These are phyloP conservation scores for Silurus meridionalis DNA, from an alignment of 2,113 vertebrate genomes.

Conservation along the genomic window DNA sequence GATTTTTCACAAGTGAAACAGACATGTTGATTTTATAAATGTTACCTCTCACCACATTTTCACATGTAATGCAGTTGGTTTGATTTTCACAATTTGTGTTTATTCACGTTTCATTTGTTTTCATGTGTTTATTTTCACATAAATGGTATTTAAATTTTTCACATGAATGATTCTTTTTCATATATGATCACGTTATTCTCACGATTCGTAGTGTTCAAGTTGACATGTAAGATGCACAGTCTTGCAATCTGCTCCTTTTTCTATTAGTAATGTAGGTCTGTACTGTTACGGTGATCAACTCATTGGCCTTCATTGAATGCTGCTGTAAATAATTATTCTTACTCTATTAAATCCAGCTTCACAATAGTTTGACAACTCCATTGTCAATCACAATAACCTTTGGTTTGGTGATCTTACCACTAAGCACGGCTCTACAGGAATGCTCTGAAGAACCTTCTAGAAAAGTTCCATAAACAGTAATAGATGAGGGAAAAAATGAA, in stretches of 20 bases:
- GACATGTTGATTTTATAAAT: background rate
- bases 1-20: background rate
- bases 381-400: background rate
- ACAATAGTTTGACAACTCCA: background rate
- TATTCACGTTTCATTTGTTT: background rate
- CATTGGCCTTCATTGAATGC: background rate
- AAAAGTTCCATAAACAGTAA: slow-evolving; percentile 24
- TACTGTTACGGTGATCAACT: background rate
- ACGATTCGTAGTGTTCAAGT: background rate
- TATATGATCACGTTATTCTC: background rate
- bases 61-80: background rate
- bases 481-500: slow-evolving; percentile 8
- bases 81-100: background rate
- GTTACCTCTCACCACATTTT: background rate
- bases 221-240: background rate
- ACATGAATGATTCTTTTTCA: background rate
- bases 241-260: background rate
- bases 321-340: background rate
- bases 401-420: slow-evolving; percentile 16
- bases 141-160: background rate
- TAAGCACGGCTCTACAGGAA: background rate
- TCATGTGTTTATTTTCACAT: background rate
- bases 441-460: slow-evolving; percentile 17
- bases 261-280: background rate
- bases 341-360: background rate